These are phyloP conservation scores for Semotilus atromaculatus DNA, from an alignment of 2,797 vertebrate genomes.

Conservation along the genomic window DNA sequence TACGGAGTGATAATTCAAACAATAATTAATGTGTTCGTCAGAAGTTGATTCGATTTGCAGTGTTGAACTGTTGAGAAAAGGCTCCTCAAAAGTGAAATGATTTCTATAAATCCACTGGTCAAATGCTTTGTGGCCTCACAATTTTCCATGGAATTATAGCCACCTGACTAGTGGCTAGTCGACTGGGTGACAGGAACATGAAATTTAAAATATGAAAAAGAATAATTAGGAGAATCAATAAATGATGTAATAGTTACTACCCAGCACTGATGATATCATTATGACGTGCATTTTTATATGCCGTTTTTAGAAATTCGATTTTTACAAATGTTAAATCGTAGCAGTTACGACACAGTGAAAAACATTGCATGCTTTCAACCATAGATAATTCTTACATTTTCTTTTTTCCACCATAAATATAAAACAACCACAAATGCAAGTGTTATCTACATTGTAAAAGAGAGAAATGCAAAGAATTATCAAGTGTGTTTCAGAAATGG, in stretches of 20 bases:
- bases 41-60: neutral
- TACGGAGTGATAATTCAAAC: neutral
- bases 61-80: neutral
- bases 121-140: neutral
- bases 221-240: neutral
- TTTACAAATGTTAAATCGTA: neutral
- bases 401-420: neutral
- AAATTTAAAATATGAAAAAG: too few relatives aligned
- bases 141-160: too few relatives aligned
- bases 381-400: neutral
- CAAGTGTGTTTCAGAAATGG: slow-evolving; percentile 9
- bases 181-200: too few relatives aligned
- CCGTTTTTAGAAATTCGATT: slow-evolving; percentile 3
- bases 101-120: neutral
- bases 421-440: neutral
- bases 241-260: neutral
- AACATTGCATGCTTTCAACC: neutral
- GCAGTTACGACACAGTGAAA: neutral
- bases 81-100: neutral
- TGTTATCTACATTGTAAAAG: neutral
- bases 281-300: neutral
- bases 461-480: neutral
- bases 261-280: neutral
- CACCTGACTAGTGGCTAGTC: too few relatives aligned
- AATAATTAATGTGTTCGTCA: neutral